Evolutionary conservation across 1,140 invertebrate species (phyloP).

Genomic region (Contarinia nasturtii): DNA sequence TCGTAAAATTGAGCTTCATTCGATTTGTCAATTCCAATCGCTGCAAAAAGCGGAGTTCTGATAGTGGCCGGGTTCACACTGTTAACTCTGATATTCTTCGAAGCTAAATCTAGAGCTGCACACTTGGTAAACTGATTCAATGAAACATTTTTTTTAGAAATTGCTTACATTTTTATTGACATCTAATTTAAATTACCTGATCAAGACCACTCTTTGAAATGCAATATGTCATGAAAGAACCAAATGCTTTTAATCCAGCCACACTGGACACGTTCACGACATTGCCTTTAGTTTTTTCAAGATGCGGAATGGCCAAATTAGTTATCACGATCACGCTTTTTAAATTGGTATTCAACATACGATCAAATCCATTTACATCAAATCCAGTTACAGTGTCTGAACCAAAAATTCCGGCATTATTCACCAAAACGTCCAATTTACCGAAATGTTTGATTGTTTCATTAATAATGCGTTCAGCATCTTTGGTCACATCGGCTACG

Average conservation of each 20-base stretch:
- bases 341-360: conserved; percentile 32
- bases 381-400: too few species aligned
- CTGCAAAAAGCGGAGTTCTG: conserved; percentile 50
- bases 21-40: conserved; percentile 44
- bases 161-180: too few species aligned
- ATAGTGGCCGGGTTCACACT: conserved; percentile 30
- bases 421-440: conserved; percentile 33
- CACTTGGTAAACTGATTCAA: too few species aligned
- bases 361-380: too few species aligned
- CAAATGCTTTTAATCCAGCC: conserved; percentile 36
- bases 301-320: conserved; percentile 50
- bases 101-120: too few species aligned
- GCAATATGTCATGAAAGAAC: too few species aligned
- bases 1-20: conserved; percentile 51
- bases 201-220: too few species aligned
- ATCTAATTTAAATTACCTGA: too few species aligned
- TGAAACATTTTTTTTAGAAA: too few species aligned
- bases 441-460: too few species aligned
- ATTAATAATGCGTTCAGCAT: too few species aligned
- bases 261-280: conserved; percentile 73
- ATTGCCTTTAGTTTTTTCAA: conserved; percentile 48
- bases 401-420: conserved; percentile 74
- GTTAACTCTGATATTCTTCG: too few species aligned
- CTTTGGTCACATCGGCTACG: conserved; percentile 15
- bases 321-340: conserved; percentile 52